phyloP scores from a whole-genome alignment of 2,797 vertebrate species.

The Gobio occitaniae region DNA sequence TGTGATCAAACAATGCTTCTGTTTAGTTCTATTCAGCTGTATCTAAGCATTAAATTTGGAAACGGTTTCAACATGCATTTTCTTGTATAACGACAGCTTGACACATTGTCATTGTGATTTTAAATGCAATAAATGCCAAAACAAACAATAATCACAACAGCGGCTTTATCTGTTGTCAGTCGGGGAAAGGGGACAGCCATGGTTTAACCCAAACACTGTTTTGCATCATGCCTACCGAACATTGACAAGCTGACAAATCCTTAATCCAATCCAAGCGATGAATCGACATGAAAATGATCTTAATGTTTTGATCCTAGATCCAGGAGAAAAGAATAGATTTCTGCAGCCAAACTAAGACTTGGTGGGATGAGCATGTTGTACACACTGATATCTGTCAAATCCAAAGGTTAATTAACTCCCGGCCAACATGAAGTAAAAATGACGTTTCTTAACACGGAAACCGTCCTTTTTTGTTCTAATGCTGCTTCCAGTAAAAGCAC shows the following conservation, averaged over 20 bases:
- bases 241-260: conserved; percentile 33
- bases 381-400: conserved; percentile 43
- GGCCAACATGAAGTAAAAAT: conserved; percentile 11
- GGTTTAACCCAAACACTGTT: conserved; percentile 24
- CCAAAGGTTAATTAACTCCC: conserved; percentile 49
- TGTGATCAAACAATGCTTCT: conserved; percentile 46
- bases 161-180: conserved; percentile 12
- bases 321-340: conserved; percentile 19
- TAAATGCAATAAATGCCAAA: conserved; percentile 37
- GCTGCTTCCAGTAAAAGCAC: conserved; percentile 18
- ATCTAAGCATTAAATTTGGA: conserved; percentile 21
- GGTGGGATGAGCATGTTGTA: conserved; percentile 28
- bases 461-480: neutral
- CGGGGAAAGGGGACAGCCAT: neutral
- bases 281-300: conserved; percentile 35
- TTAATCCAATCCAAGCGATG: neutral
- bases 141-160: conserved; percentile 13
- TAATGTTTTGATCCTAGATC: conserved; percentile 26
- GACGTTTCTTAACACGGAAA: conserved; percentile 5
- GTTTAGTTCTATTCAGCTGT: conserved; percentile 41
- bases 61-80: neutral
- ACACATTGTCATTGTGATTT: conserved; percentile 33
- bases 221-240: conserved; percentile 2
- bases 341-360: conserved; percentile 14
- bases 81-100: neutral